Conservation (phyloP, 2,113 vertebrate genomes). For the Gasterosteus aculeatus region DNA sequence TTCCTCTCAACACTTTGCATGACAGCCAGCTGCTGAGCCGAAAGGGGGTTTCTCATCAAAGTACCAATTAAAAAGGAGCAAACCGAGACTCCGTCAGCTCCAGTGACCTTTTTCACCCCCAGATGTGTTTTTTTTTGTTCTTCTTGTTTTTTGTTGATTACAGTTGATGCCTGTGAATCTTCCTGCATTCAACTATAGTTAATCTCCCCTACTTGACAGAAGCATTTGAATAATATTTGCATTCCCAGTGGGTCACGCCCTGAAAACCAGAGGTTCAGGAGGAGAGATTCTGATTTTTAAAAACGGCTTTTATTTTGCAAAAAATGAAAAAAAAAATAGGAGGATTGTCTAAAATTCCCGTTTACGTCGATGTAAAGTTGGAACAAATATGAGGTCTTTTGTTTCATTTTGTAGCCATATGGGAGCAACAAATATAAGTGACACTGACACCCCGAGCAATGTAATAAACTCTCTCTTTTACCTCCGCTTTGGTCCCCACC, state of each 20-base stretch:
- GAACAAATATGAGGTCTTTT: no score
- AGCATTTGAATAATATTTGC: conserved; percentile 52
- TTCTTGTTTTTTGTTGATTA: background rate
- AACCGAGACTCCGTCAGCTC: conserved; percentile 26
- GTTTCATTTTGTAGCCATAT: no score
- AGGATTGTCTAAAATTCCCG: no score
- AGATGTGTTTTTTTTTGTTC: conserved; percentile 16
- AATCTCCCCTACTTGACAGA: conserved; percentile 10
- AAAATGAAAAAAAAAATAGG: no score
- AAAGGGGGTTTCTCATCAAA: conserved; percentile 22
- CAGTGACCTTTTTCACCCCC: conserved; percentile 25
- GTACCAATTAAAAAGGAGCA: conserved; percentile 11
- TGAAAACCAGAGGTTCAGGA: background rate
- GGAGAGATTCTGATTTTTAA: background rate
- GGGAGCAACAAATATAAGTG: no score
- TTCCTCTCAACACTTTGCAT: conserved; percentile 1
- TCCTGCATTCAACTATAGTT: background rate
- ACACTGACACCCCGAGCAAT: no score
- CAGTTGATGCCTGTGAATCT: background rate
- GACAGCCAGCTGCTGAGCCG: conserved; percentile 2
- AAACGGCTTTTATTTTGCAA: background rate
- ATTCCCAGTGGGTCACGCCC: background rate
- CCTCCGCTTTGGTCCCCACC: no score
- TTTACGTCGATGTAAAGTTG: no score
- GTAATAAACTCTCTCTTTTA: no score